phyloP scores from a whole-genome alignment of 1,140 invertebrate genomes.

The Drosophila kurseongensis region DNA sequence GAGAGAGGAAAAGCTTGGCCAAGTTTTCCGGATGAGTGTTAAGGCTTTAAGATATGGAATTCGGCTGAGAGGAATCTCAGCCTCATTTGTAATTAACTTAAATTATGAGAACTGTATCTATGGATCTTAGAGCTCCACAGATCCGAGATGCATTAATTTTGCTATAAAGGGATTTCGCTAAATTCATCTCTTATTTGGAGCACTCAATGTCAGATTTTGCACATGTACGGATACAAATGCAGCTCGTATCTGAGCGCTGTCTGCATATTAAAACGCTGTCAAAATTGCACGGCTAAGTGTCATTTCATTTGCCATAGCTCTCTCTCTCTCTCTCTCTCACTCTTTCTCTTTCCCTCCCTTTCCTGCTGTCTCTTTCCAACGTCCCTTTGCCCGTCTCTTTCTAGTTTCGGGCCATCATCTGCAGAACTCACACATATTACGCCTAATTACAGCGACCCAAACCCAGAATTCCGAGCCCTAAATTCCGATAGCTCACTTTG shows the following conservation, averaged over 20 bases:
- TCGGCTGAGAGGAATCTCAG: too few species aligned
- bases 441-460: constrained; percentile 49
- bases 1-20: not conserved
- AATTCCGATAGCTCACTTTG: constrained; percentile 18
- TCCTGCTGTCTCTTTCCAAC: not conserved
- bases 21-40: constrained; percentile 1
- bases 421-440: constrained; percentile 49
- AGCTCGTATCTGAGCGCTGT: constrained; percentile 27
- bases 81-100: constrained; percentile 51
- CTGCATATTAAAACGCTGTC: constrained; percentile 77
- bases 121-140: not conserved
- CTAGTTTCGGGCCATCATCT: constrained; percentile 35
- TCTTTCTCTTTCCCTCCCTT: constrained; percentile 7
- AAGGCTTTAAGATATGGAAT: constrained; percentile 31
- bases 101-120: constrained; percentile 45
- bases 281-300: constrained; percentile 77
- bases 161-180: not conserved
- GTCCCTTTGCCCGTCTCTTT: not conserved
- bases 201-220: constrained; percentile 54
- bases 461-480: not conserved
- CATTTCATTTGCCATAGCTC: constrained; percentile 62
- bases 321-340: constrained; percentile 19
- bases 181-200: constrained; percentile 41
- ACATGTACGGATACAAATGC: constrained; percentile 9
- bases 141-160: not conserved